Evolutionary conservation across 2,888 invertebrate species (phyloP), one percentile per base, ranked within the genome.

Genomic region (Pantelozetes paolii): DNA sequence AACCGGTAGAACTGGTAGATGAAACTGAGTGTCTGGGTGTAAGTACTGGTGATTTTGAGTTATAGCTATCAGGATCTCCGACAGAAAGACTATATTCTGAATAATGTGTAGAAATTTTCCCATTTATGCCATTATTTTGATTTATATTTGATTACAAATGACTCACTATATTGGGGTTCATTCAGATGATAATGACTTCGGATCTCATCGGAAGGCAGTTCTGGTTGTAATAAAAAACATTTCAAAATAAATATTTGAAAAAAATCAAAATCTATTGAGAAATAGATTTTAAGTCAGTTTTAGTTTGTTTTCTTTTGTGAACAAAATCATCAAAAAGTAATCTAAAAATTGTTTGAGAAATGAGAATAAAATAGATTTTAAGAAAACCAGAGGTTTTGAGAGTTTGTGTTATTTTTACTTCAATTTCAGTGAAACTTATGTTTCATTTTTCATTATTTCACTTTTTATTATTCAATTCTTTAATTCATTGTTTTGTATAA

Each of bases 1-100:
- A 78, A 26, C 77, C 72, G 18, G 75, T 75, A 13, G 77, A 77
- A 40, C 77, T 76, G 11, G 76, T 78, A 2, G 77, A 77, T 20
- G 77, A 77, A 15, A 78, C 77, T 50, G 76, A 76, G 30, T 77
- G 77, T 23, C 78, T 40, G 0, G 78, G 78, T 36, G 78, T 77
- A 32, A 77, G 75, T 23, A 73, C 76, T 0, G 77, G 75, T 13
- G 78, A 78, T 74, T 76, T 77, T 28, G 69, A 74, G 18, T 23
- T 71, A 67, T 20, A 48, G 15, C 74, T 70, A 9, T 64, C 74
- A 50, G n/a, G 45, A 18, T 50, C 67, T 32, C 40, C 23, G 42
- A 59, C 59, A 28, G 62, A 59, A n/a, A 73, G 48, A 45, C 26
- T 45, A 48, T n/a, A 45, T 73, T 67, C 64, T 42, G 28, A 59